phyloP scores from a whole-genome alignment of 2,113 vertebrate genomes.

The Pelodiscus sinensis region DNA sequence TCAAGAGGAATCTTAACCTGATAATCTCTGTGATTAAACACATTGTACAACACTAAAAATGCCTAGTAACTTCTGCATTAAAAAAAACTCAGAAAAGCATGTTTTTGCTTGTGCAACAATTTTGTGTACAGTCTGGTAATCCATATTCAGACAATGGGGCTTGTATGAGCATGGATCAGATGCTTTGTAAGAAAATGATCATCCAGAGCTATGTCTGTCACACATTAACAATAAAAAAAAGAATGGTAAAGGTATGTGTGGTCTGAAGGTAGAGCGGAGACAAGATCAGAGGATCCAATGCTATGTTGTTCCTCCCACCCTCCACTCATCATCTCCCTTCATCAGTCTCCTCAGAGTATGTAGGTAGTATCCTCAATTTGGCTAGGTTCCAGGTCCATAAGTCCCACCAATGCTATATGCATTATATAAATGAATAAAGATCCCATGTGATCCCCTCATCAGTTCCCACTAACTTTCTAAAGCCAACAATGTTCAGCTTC shows the following conservation, averaged over 20 bases:
- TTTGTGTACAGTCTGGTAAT: neutral
- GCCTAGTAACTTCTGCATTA: neutral
- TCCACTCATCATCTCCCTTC: neutral
- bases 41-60: neutral
- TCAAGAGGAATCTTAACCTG: conserved; percentile 38
- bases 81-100: neutral
- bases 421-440: neutral
- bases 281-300: neutral
- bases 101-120: neutral
- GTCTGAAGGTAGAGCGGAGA: neutral
- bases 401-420: neutral
- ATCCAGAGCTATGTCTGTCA: neutral
- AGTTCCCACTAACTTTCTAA: neutral
- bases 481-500: neutral
- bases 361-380: neutral
- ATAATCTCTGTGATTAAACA: conserved; percentile 15
- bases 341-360: accelerated
- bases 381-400: neutral
- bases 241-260: neutral
- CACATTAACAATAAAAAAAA: neutral
- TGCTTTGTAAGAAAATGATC: accelerated
- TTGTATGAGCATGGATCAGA: neutral
- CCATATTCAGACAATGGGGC: neutral
- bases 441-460: neutral
- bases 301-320: neutral